These are phyloP conservation scores for Eublepharis macularius DNA, from an alignment of 2,113 vertebrate genomes.

Conservation along the genomic window DNA sequence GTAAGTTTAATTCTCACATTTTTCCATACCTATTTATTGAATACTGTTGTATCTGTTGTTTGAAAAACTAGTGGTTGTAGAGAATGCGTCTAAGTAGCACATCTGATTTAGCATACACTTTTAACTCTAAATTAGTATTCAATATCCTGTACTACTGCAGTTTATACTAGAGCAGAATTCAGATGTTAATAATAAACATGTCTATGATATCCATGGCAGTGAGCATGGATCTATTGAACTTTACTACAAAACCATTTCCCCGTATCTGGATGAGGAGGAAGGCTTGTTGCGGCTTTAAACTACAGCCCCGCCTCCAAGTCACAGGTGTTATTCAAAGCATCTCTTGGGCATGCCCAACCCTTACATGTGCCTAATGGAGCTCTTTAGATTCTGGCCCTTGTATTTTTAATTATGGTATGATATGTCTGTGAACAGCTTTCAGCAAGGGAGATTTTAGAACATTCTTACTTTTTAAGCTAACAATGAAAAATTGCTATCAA, in stretches of 20 bases:
- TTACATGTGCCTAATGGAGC: neutral
- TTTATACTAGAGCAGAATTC: no score
- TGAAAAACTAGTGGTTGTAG: no score
- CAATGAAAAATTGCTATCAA: neutral
- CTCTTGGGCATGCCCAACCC: neutral
- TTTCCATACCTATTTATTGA: no score
- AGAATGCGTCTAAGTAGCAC: no score
- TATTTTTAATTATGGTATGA: neutral
- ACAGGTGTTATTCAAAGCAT: no score
- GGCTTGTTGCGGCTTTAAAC: neutral
- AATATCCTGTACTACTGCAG: no score
- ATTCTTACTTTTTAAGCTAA: neutral
- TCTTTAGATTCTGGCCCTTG: neutral
- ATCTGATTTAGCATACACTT: no score
- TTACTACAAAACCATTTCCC: neutral
- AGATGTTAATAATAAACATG: no score
- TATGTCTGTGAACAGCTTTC: constrained; percentile 2
- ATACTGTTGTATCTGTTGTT: no score
- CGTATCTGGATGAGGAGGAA: neutral
- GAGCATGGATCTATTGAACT: neutral
- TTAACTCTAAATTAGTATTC: no score
- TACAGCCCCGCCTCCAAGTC: no score
- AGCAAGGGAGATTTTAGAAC: neutral
- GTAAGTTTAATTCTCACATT: no score
- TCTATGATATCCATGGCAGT: neutral